Evolutionary conservation across 2,797 vertebrate species (phyloP), one percentile per base, ranked within the genome.

Genomic region (Hippoglossus hippoglossus): DNA sequence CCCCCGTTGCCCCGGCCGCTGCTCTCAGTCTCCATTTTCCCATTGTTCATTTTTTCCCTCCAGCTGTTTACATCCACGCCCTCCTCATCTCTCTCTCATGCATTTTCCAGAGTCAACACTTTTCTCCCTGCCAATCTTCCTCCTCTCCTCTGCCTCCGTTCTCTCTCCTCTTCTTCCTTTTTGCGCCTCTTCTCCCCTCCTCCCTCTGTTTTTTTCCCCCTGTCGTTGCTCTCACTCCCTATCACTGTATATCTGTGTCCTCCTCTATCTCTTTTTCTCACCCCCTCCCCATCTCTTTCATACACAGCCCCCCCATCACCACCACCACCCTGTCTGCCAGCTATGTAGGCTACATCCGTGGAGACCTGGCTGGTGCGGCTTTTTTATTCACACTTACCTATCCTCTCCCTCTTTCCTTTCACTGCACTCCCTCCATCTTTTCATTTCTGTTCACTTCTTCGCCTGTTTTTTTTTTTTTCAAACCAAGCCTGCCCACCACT

Each of bases 341-440:
- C 89, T 93, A 94, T 94, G 89, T 94, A 94, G 93, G 93, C 92
- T 94, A 93, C 91, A 91, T 92, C 93, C 94, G 77, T 88, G 62
- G 93, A 94, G 92, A 94, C 93, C 61, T 36, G 71, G 87, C 88
- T 88, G 81, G 82, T 88, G 84, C 80, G 1, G 75, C 71, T 86
- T 91, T 85, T 87, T 89, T 88, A 89, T 86, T 92, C 87, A 82
- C 85, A 86, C 92, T 90, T 86, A 90, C 88, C 91, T 92, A 83
- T 88, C 82, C 84, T 89, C 74, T 86, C 73, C 83, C 62, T 76
- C 76, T 86, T 84, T 80, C 85, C 70, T 75, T 68, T 78, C 63
- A 63, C 73, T 52, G 73, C 53, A 11, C 79, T 81, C 80, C 73
- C 70, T 76, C 36, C 44, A 16, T 56, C 49, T 76, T 82, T 77